Evolutionary conservation across 2,888 invertebrate species (phyloP), one percentile per base, ranked within the genome.

Genomic region (Microplitis manilae): DNA sequence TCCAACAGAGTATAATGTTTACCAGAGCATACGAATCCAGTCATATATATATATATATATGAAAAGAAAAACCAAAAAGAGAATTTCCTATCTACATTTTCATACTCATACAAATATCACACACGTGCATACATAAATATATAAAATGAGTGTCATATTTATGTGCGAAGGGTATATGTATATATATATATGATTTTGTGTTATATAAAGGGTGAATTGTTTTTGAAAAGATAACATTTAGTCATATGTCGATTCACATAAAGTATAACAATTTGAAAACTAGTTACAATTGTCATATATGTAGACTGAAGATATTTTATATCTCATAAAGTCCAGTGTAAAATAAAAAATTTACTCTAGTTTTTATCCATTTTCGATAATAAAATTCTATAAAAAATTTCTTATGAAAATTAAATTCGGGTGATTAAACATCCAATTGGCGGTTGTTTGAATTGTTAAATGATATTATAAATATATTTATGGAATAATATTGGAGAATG

Each of bases 221-320:
- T 69, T 68, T 62, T 38, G 59, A 38, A 76, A 76, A 41, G 73
- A 78, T 78, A 76, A 76, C 20, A 68, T 68, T 41, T 68, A 17
- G 7, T 30, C 65, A 6, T 20, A 38, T 65, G 65, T 65, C 65
- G 13, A 65, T 65, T 38, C 65, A 8, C 5, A 62, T 38, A 38
- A 65, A 38, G 38, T 13, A 65, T 20, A 62, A 17, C 62, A 65
- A 30, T 65, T 65, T 65, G 2, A 13, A 50, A 50, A 13, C 50
- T 30, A 4, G 30, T 30, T 30, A 30, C 30, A 30, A 30, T 30
- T 30, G 30, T 50, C 50, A 50, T 2, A 13, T 13, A 13, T 50
- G 9, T 50, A 13, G 2, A 50, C 13, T 50, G 4, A 13, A 13
- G 50, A 50, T 50, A 50, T 50, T 50, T 13, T 13, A 50, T 30